Evolutionary conservation across 1,140 invertebrate genomes (phyloP), one percentile per base, ranked within the genome.

Genomic region (Carposina sasakii): DNA sequence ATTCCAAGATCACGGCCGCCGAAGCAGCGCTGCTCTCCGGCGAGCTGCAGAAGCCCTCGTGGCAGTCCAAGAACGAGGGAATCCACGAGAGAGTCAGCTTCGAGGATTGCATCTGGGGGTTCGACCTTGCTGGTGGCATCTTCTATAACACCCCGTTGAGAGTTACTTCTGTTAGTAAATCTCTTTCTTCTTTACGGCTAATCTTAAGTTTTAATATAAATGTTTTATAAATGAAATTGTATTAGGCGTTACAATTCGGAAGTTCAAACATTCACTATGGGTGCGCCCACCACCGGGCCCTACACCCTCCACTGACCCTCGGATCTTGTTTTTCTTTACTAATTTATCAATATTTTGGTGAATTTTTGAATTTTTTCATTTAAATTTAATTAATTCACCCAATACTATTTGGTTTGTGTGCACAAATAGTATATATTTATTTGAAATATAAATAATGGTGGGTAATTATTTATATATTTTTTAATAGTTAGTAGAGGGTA

Each of bases 41-140:
- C 3, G 64, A 67, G 43, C 16, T 63, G 37, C 33, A 36, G 3
- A 74, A 69, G 37, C 70, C 75, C 0, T 42, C 49, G 9, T 78
- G 75, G 75, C 63, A 74, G 52, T 78, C 72, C 21, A 54, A 48
- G 28, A 78, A 78, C 41, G 75, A 74, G 49, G 72, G 72, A 16
- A 69, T 78, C 40, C 72, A 78, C 48, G 75, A 78, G 51, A 69
- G 63, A 21, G 64, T 78, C 48, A 78, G 65, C 56, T 78, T 78
- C 48, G 72, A 78, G 39, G 75, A 78, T 52, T 57, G 68, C 13
- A 70, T 78, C 17, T 78, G 75, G 75, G 75, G 75, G 13, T 78
- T 78, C 41, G 65, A 74, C 28, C 48, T 78, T 16, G 75, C 71
- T 15, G 75, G 75, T 6, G 75, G 75, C 0, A 28, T 54, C 1